Percentiles rank a stretch among this genome's conserved stretches.
Conservation (phyloP, 2,797 vertebrate species). For the Sebastes itinus region DNA sequence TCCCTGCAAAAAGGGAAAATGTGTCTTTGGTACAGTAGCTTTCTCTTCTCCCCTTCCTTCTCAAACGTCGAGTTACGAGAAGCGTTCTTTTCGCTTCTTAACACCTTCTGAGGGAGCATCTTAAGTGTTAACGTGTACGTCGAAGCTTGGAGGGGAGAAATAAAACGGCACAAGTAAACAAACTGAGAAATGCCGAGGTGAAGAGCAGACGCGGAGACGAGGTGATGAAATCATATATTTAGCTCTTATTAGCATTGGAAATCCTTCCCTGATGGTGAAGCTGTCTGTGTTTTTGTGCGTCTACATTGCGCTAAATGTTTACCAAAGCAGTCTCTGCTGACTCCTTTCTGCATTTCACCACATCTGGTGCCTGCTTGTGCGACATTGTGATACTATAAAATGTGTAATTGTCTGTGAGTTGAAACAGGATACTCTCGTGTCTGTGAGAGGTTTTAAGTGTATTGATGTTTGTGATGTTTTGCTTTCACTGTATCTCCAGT, state of each 20-base stretch:
- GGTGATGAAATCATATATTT: conserved; percentile 22
- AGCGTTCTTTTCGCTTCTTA: not conserved
- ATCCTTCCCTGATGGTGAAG: not conserved
- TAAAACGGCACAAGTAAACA: not conserved
- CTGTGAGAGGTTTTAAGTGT: conserved; percentile 32
- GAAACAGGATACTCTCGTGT: not conserved
- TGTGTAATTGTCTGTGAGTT: conserved; percentile 19
- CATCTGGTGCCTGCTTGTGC: conserved; percentile 58
- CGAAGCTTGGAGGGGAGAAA: not conserved
- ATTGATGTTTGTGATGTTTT: conserved; percentile 42
- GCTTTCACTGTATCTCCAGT: conserved; percentile 39
- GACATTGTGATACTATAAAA: conserved; percentile 16
- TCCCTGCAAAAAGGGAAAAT: not conserved
- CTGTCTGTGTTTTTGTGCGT: conserved; percentile 14
- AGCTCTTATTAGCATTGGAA: conserved; percentile 29
- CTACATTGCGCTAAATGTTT: conserved; percentile 31
- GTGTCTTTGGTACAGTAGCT: not conserved
- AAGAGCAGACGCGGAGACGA: not conserved
- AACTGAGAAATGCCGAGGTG: not conserved
- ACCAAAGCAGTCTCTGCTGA: conserved; percentile 27
- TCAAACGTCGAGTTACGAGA: not conserved
- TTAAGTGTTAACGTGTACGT: not conserved
- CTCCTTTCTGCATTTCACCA: not conserved
- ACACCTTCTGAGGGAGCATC: not conserved
- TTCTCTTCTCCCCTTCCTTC: not conserved